A percentile compares a stretch with the other conserved stretches of the same genome.
Evolutionary conservation across 2,113 vertebrate genomes (phyloP).

Genomic region (Madoqua kirkii): DNA sequence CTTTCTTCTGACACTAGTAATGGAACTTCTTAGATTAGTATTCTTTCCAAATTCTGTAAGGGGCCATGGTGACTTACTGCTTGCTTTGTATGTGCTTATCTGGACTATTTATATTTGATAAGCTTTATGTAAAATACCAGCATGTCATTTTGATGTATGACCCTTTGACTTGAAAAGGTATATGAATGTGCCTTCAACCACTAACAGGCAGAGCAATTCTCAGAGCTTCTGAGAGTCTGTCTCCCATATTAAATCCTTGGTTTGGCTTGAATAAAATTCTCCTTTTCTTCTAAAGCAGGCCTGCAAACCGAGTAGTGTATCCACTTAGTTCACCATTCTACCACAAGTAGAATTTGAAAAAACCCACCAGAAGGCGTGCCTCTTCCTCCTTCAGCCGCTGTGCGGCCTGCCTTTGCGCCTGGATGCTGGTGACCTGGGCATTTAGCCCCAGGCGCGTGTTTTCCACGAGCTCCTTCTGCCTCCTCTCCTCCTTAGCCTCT

Average conservation of each 20-base stretch:
- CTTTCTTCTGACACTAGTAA: neutral
- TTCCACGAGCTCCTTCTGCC: conserved; percentile 23
- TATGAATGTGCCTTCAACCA: neutral
- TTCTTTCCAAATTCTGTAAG: neutral
- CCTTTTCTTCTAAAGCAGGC: neutral
- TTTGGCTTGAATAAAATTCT: neutral
- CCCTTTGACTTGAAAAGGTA: neutral
- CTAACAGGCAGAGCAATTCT: neutral
- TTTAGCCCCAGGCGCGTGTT: conserved; percentile 67
- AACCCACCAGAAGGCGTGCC: conserved; percentile 81
- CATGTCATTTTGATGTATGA: neutral
- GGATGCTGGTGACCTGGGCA: conserved; percentile 69
- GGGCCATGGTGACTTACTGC: neutral
- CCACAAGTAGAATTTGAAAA: neutral
- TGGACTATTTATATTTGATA: neutral
- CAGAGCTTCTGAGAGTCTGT: neutral
- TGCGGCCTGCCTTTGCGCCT: conserved; percentile 64
- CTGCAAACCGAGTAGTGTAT: fast-evolving
- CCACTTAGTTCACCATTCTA: fast-evolving
- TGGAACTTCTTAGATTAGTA: neutral
- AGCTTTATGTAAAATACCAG: neutral
- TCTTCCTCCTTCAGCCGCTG: conserved; percentile 83
- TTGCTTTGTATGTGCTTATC: neutral
- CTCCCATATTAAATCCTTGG: neutral
- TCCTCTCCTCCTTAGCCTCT: conserved; percentile 46